Evolutionary conservation across 2,113 vertebrate species (phyloP), one percentile per base, ranked within the genome.

Genomic region (Vanacampus margaritifer): DNA sequence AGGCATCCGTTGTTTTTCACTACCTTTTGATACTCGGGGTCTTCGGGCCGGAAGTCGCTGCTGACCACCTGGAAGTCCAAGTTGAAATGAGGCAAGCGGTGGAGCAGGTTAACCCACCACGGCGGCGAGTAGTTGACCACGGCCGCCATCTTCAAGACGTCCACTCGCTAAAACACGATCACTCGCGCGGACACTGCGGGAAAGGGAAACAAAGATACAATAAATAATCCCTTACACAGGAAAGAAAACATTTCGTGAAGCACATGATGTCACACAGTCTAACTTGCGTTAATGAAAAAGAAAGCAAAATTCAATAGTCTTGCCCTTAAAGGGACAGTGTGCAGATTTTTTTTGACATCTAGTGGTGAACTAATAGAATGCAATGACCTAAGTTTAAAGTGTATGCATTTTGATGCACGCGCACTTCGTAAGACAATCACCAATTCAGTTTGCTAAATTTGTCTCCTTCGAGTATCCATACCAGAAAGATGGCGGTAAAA

Each of bases 31-130:
- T 98, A 98, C 70, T 95, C 94, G 0, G 91, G 65, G 83, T 97
- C 95, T 83, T 96, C 93, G 1, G 96, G 96, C 59, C 92, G 93
- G 91, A 98, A 97, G 79, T 94, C 94, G 39, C 92, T 93, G 89
- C 89, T 92, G 74, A 94, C 92, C 66, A 89, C 67, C 85, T 98
- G 94, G 89, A 96, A 95, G 57, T 92, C 93, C n/a, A 96, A 87
- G 90, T 92, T 93, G 87, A 97, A 88, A 81, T 95, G 96, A 69
- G 96, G 96, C 80, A 98, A 85, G 71, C 96, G 93, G 90, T 98
- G 96, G 71, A 98, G 91, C 46, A 97, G 93, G 85, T 88, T 96
- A 79, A 95, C 95, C 96, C 96, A 97, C 96, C 96, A 97, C 11
- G 95, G 95, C 6, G 96, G 94, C 70, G 93, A 92, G 84, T 96